Percentiles rank a stretch among this genome's conserved stretches.
These are phyloP conservation scores for Ctenochaetus hawaiiensis DNA, from an alignment of 2,797 vertebrate genomes.

Conservation along the genomic window DNA sequence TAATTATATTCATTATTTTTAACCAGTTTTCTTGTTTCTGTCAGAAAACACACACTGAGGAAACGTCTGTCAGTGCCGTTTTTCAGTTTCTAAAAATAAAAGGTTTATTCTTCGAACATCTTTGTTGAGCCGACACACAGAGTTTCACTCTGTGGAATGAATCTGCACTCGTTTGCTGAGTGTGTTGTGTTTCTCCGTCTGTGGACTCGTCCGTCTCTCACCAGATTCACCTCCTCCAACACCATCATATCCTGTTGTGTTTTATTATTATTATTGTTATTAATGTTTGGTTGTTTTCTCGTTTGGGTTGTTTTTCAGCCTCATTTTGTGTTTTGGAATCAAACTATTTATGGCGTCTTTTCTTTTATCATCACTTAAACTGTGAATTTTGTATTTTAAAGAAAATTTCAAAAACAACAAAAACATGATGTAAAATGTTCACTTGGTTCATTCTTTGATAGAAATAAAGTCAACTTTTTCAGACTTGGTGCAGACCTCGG, in stretches of 20 bases:
- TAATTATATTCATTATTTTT: not conserved
- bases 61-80: too few species aligned
- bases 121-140: not conserved
- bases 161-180: conserved; percentile 19
- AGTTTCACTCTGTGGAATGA: conserved; percentile 10
- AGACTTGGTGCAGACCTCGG: conserved; percentile 24
- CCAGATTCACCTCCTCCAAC: not conserved
- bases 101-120: too few species aligned
- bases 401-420: conserved; percentile 31
- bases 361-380: conserved; percentile 70
- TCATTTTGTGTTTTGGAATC: conserved; percentile 50
- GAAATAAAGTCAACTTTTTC: conserved; percentile 81
- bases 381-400: conserved; percentile 82
- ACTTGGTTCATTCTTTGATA: conserved; percentile 70
- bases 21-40: too few species aligned
- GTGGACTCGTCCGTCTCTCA: conserved; percentile 14
- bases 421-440: conserved; percentile 55
- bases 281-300: not conserved
- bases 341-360: conserved; percentile 69
- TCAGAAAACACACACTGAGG: too few species aligned
- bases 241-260: not conserved
- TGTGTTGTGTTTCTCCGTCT: conserved; percentile 34
- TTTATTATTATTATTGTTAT: not conserved
- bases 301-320: conserved; percentile 20
- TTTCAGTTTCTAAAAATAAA: too few species aligned